Evolutionary conservation across 2,113 vertebrate genomes (phyloP), one percentile per base, ranked within the genome.

Genomic region (Hemiprocne comata): DNA sequence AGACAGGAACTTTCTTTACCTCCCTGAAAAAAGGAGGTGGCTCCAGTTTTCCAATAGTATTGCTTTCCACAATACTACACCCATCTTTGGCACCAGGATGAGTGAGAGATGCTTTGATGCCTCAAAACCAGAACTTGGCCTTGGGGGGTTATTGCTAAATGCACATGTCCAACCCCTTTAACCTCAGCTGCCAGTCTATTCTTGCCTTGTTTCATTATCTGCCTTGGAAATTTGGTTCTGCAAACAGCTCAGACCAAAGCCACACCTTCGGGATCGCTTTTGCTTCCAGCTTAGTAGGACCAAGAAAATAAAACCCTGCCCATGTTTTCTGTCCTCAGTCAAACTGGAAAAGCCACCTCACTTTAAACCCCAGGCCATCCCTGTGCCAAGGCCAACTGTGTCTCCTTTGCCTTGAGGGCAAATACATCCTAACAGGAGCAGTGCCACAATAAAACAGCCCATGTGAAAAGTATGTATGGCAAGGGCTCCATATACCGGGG

Each of bases 261-360:
- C 95, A 84, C 91, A 62, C 94, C 93, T 97, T 75, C 24, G 20
- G 81, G 64, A 93, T 72, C 40, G 31, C 51, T 84, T 78, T 44
- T 57, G 25, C 69, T 65, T 23, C 11, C 65, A 80, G 53, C 53
- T 81, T 57, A 75, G 53, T 34, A 48, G 40, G 50, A 75, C 36
- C 51, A 25, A 55, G 55, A 75, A 81, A 72, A 81, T 46, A 85
- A 90, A 93, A 42, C 62, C 79, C 58, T 62, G 33, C 61, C 88
- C n/a, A 11, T 50, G 72, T 67, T 77, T 79, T 84, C 53, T 9
- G 13, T 79, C 71, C 67, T 57, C 34, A 17, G 79, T 55, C 87
- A 70, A 85, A 93, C 67, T 40, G 69, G 82, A 93, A 91, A 77
- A 88, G 73, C 44, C 16, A 87, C 73, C 23, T 85, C 20, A 8